phyloP scores from a whole-genome alignment of 2,797 vertebrate species.

The Bradypus variegatus region DNA sequence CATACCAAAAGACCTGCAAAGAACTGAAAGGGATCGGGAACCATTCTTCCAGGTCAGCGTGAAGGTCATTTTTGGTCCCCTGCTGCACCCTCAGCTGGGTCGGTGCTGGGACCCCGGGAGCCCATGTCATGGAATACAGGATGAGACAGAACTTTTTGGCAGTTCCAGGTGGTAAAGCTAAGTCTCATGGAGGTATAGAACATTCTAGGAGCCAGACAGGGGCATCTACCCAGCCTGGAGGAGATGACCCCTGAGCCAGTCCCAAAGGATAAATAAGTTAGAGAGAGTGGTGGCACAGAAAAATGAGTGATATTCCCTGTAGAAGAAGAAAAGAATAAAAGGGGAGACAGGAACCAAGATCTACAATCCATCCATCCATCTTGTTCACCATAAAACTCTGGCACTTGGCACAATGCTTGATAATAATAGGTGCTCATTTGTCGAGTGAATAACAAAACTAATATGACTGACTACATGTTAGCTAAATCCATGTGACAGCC shows the following conservation, averaged over 20 bases:
- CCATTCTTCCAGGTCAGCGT: not conserved
- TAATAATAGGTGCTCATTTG: not conserved
- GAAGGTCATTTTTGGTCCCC: accelerated
- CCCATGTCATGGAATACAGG: not conserved
- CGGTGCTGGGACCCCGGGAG: accelerated
- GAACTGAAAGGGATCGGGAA: accelerated
- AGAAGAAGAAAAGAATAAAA: not conserved
- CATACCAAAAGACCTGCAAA: not conserved
- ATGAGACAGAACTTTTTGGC: not conserved
- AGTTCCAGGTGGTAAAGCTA: not conserved
- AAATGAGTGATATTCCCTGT: not conserved
- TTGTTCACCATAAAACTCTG: not conserved
- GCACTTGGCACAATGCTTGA: not conserved
- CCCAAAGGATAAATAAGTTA: not conserved
- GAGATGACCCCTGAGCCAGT: not conserved
- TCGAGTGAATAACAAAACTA: not conserved
- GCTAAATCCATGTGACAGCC: not conserved
- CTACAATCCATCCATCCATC: not conserved
- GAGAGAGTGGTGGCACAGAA: not conserved
- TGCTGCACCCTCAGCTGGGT: accelerated
- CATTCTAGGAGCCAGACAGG: not conserved
- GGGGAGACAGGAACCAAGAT: not conserved
- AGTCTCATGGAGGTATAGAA: not conserved
- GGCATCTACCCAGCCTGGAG: not conserved
- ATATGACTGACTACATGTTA: not conserved